Conservation (phyloP, 1,140 invertebrate species). For the Coelopa frigida region DNA sequence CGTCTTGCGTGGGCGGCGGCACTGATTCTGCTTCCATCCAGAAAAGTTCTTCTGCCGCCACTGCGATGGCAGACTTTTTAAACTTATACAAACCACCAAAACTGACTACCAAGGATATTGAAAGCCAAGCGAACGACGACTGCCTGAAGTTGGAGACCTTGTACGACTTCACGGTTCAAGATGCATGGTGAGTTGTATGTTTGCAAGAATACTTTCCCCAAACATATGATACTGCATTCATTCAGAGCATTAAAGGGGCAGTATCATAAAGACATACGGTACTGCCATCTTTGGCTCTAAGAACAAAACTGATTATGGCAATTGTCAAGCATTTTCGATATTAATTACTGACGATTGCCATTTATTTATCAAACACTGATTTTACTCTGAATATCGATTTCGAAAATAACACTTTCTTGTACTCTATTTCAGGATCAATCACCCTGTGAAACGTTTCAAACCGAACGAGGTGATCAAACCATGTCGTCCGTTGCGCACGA, state of each 20-base stretch:
- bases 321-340: not conserved
- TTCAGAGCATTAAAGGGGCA: slow-evolving; percentile 10
- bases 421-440: slow-evolving; percentile 58
- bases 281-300: slow-evolving; percentile 16
- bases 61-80: slow-evolving; percentile 30
- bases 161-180: slow-evolving; percentile 79
- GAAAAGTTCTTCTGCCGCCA: slow-evolving; percentile 17
- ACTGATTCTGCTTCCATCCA: not conserved
- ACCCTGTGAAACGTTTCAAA: slow-evolving; percentile 80
- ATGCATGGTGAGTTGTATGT: slow-evolving; percentile 66
- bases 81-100: slow-evolving; percentile 59
- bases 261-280: slow-evolving; percentile 3
- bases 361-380: not conserved
- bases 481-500: slow-evolving; percentile 25
- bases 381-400: not conserved
- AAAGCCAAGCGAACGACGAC: slow-evolving; percentile 66
- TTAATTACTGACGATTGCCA: too few species aligned
- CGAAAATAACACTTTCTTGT: slow-evolving; percentile 5
- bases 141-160: slow-evolving; percentile 73
- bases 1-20: not conserved
- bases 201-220: not conserved
- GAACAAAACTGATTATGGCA: not conserved
- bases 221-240: too few species aligned
- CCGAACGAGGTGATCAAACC: slow-evolving; percentile 40
- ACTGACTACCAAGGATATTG: slow-evolving; percentile 63